Conservation (phyloP, 2,113 vertebrate species). For the Cervus canadensis region DNA sequence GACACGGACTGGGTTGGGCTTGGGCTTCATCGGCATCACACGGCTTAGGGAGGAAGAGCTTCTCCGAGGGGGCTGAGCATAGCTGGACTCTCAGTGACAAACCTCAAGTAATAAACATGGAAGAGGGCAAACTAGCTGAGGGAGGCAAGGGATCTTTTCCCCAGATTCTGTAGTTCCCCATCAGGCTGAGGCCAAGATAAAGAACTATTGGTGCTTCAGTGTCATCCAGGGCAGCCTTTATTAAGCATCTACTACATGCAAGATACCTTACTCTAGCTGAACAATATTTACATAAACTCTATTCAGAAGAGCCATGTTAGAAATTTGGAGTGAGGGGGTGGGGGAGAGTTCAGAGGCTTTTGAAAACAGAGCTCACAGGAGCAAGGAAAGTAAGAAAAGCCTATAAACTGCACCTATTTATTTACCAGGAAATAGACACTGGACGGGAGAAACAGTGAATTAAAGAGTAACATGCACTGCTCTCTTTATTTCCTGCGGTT, state of each 20-base stretch:
- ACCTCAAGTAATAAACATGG: background rate
- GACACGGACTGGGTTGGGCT: background rate
- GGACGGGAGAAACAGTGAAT: background rate
- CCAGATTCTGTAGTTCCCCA: background rate
- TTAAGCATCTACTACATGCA: background rate
- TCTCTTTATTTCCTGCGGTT: conserved; percentile 2
- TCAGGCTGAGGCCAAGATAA: background rate
- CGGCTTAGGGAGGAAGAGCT: rapidly evolving
- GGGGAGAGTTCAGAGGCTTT: background rate
- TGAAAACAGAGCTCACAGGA: background rate
- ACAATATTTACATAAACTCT: background rate
- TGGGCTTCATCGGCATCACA: background rate
- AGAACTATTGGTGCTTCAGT: no score
- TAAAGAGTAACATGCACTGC: background rate
- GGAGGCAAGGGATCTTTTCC: background rate
- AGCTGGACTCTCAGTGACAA: background rate
- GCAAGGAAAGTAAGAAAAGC: background rate
- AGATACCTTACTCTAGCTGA: background rate
- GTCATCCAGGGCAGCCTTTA: background rate
- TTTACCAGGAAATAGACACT: conserved; percentile 28
- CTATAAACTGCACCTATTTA: background rate
- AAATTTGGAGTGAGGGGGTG: background rate
- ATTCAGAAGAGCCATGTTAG: background rate
- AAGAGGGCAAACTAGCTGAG: background rate
- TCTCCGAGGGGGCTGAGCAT: background rate